These are phyloP conservation scores for Vespertilio murinus DNA, from an alignment of 2,797 vertebrate genomes.

Conservation along the genomic window DNA sequence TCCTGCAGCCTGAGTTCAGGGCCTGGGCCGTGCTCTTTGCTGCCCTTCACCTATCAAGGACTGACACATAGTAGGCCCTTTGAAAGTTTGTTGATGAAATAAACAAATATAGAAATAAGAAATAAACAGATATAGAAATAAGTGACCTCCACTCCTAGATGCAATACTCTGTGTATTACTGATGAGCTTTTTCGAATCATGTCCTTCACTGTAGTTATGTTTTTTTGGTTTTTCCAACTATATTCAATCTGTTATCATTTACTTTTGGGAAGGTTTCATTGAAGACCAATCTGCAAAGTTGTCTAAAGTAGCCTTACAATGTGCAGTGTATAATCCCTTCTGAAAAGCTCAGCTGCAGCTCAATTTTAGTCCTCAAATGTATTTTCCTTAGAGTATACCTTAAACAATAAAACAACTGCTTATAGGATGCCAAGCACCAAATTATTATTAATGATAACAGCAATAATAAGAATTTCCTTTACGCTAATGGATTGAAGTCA, in stretches of 20 bases:
- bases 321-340: neutral
- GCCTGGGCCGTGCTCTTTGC: neutral
- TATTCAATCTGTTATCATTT: neutral
- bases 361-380: neutral
- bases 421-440: constrained; percentile 21
- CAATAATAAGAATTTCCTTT: constrained; percentile 44
- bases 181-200: neutral
- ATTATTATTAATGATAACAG: constrained; percentile 56
- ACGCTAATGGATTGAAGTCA: constrained; percentile 22
- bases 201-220: neutral
- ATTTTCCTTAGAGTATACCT: neutral
- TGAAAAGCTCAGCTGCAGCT: constrained; percentile 28
- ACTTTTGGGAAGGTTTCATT: neutral
- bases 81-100: neutral
- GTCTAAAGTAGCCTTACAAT: constrained; percentile 24
- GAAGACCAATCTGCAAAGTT: neutral
- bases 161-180: neutral
- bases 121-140: neutral
- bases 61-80: neutral
- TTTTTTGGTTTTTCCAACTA: neutral
- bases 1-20: neutral
- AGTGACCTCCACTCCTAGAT: neutral
- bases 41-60: neutral
- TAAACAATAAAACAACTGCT: constrained; percentile 19
- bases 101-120: neutral